Conservation (phyloP, 2,888 invertebrate species). For the Dyspetes luteomarginatus region DNA sequence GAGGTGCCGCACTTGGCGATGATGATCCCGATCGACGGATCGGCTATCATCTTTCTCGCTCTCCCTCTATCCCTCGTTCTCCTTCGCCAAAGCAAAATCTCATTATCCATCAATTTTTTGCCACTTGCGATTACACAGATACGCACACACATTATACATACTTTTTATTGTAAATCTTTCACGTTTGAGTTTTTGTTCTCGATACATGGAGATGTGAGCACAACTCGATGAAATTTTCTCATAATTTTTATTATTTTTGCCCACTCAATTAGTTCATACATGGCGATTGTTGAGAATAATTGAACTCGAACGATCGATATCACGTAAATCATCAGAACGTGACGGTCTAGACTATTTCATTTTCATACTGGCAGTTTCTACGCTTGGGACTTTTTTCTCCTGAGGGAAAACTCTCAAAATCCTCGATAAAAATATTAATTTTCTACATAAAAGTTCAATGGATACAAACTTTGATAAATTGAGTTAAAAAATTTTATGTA, state of each 20-base stretch:
- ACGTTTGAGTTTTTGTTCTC: not conserved
- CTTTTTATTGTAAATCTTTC: not conserved
- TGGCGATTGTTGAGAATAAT: constrained; percentile 36
- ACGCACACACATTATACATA: not conserved
- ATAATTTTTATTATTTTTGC: constrained; percentile 21
- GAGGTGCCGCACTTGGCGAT: constrained; percentile 62
- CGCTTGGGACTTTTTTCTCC: too few relatives aligned
- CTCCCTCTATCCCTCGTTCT: not conserved
- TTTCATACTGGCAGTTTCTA: not conserved
- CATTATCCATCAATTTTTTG: constrained; percentile 51
- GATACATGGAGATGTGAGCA: too few relatives aligned
- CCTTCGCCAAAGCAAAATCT: constrained; percentile 58
- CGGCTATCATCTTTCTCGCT: constrained; percentile 22
- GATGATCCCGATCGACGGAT: constrained; percentile 53
- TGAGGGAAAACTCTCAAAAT: too few relatives aligned
- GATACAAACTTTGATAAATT: too few relatives aligned
- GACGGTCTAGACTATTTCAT: constrained; percentile 13
- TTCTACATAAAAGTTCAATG: too few relatives aligned
- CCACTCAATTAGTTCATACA: not conserved
- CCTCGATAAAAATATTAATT: too few relatives aligned
- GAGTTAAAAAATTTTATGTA: too few relatives aligned
- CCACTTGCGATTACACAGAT: not conserved
- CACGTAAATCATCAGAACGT: constrained; percentile 20
- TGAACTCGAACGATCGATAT: constrained; percentile 44
- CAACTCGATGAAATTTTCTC: constrained; percentile 33